A percentile compares a stretch with the other conserved stretches of the same genome.
Conservation (phyloP, 2,888 invertebrate species). For the Drosophila lacicola region DNA sequence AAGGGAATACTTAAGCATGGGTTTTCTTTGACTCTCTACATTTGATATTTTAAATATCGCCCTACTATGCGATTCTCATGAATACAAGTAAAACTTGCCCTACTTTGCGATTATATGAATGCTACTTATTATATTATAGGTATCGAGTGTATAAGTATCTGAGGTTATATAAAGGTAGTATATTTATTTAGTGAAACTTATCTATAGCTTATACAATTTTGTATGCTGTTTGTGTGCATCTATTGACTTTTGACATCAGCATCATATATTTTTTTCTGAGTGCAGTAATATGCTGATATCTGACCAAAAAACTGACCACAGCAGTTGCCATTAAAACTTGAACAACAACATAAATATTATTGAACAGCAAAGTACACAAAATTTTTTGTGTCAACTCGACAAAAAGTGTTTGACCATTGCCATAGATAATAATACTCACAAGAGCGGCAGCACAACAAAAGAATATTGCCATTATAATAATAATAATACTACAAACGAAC, state of each 20-base stretch:
- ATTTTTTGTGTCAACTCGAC: conserved; percentile 67
- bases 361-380: conserved; percentile 16
- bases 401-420: conserved; percentile 57
- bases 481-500: conserved; percentile 40
- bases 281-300: conserved; percentile 43
- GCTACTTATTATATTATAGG: no score
- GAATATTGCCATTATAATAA: conserved; percentile 28
- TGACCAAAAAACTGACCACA: conserved; percentile 34
- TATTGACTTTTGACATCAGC: no score
- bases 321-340: conserved; percentile 50
- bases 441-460: conserved; percentile 18
- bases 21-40: no score
- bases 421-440: conserved; percentile 36
- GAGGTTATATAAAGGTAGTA: no score
- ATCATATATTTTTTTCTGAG: neutral
- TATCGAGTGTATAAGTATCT: no score
- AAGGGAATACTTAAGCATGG: no score
- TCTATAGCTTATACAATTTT: no score
- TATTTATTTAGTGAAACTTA: no score
- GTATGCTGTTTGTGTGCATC: neutral
- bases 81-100: no score
- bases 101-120: no score
- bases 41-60: no score
- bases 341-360: conserved; percentile 49
- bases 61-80: no score